Conservation (phyloP, 2,888 invertebrate genomes). For the Aethes cnicana region DNA sequence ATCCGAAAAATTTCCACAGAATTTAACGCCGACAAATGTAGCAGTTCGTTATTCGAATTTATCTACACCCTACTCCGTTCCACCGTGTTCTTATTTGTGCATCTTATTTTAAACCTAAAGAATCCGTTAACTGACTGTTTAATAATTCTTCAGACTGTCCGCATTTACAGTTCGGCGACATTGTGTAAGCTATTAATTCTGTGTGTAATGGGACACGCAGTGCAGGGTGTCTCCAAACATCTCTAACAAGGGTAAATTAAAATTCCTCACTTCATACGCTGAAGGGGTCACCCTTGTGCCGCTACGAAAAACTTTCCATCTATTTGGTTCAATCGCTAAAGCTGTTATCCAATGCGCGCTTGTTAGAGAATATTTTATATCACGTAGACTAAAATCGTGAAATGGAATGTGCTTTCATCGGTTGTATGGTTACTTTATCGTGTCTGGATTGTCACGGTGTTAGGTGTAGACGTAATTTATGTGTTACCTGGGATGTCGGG, state of each 20-base stretch:
- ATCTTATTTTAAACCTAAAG: conserved; percentile 23
- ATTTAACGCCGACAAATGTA: not conserved
- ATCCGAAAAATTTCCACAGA: not conserved
- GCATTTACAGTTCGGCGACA: conserved; percentile 31
- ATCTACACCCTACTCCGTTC: conserved; percentile 3
- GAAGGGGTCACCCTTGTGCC: conserved; percentile 49
- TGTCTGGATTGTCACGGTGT: conserved; percentile 40
- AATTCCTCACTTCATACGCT: conserved; percentile 64
- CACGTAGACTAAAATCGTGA: not conserved
- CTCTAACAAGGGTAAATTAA: conserved; percentile 73
- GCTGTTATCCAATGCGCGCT: conserved; percentile 4
- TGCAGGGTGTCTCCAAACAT: conserved; percentile 41
- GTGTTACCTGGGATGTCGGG: conserved; percentile 47
- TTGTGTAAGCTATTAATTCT: conserved; percentile 43
- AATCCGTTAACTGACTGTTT: conserved; percentile 13
- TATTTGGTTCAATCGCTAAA: not conserved
- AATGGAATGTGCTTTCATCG: not conserved
- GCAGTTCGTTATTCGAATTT: conserved; percentile 4
- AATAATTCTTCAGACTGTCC: conserved; percentile 27
- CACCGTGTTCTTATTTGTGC: conserved; percentile 9
- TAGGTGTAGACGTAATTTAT: conserved; percentile 51
- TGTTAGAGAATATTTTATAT: not conserved
- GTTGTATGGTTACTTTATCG: conserved; percentile 18
- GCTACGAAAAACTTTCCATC: conserved; percentile 7
- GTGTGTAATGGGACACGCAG: conserved; percentile 36